These are phyloP conservation scores for Marisa cornuarietis DNA, from an alignment of 1,140 invertebrate species.

Conservation along the genomic window DNA sequence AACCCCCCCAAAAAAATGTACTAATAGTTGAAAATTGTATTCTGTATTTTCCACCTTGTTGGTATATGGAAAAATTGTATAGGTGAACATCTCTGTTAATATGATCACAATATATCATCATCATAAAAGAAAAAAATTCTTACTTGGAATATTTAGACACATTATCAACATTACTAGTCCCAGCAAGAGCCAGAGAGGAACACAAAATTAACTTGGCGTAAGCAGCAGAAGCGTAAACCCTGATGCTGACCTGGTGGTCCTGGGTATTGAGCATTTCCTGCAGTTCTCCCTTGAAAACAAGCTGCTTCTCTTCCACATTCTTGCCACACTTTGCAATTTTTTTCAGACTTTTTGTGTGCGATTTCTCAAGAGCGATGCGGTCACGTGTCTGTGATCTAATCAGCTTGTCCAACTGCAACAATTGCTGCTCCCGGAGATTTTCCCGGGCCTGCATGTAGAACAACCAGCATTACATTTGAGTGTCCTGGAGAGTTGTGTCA, in stretches of 20 bases:
- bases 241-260: slow-evolving; percentile 47
- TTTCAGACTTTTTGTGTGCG: slow-evolving; percentile 49
- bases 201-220: no score
- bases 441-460: slow-evolving; percentile 40
- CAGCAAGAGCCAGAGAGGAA: no score
- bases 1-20: no score
- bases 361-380: slow-evolving; percentile 44
- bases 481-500: not conserved
- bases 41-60: no score
- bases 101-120: no score
- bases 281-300: slow-evolving; percentile 52
- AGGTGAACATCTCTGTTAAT: no score
- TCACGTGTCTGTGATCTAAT: slow-evolving; percentile 42
- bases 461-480: not conserved
- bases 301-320: slow-evolving; percentile 43
- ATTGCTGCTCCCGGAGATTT: slow-evolving; percentile 45
- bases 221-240: not conserved
- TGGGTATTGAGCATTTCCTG: slow-evolving; percentile 47
- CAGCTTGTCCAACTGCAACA: slow-evolving; percentile 47
- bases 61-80: no score
- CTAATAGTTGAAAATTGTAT: no score
- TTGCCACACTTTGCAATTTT: slow-evolving; percentile 45
- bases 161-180: no score
- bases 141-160: slow-evolving; percentile 1
- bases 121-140: no score